phyloP scores from a whole-genome alignment of 1,140 invertebrate species.

The Ylistrum balloti region DNA sequence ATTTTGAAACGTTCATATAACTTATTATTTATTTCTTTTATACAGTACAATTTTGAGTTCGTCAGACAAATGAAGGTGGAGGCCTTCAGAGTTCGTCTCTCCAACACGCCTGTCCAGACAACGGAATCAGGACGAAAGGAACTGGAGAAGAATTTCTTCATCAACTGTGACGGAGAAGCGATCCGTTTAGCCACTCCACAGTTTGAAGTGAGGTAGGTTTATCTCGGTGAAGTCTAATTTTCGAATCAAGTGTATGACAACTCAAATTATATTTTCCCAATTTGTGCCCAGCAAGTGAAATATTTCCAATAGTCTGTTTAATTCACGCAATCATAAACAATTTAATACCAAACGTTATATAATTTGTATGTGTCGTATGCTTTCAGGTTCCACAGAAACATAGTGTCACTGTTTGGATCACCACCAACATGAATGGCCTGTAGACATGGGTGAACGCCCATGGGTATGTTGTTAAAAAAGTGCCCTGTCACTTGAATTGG shows the following conservation, averaged over 20 bases:
- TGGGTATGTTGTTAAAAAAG: not conserved
- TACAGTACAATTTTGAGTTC: conserved; percentile 63
- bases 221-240: too few relatives aligned
- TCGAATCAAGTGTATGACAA: too few relatives aligned
- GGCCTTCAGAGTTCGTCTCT: conserved; percentile 53
- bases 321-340: too few relatives aligned
- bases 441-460: not conserved
- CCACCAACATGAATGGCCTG: not conserved
- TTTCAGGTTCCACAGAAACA: conserved; percentile 34
- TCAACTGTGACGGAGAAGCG: conserved; percentile 68
- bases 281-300: too few relatives aligned
- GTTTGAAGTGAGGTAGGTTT: conserved; percentile 40
- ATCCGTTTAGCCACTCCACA: conserved; percentile 48
- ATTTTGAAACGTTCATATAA: too few relatives aligned
- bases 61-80: conserved; percentile 46
- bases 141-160: conserved; percentile 53
- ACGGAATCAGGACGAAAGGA: not conserved
- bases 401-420: not conserved
- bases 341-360: too few relatives aligned
- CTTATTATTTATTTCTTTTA: conserved; percentile 43
- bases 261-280: too few relatives aligned
- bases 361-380: too few relatives aligned
- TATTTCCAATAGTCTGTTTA: too few relatives aligned
- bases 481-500: conserved; percentile 1
- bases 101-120: not conserved